Base-by-base conservation (phyloP, 1,140 invertebrate genomes). In the Holotrichia oblita region DNA sequence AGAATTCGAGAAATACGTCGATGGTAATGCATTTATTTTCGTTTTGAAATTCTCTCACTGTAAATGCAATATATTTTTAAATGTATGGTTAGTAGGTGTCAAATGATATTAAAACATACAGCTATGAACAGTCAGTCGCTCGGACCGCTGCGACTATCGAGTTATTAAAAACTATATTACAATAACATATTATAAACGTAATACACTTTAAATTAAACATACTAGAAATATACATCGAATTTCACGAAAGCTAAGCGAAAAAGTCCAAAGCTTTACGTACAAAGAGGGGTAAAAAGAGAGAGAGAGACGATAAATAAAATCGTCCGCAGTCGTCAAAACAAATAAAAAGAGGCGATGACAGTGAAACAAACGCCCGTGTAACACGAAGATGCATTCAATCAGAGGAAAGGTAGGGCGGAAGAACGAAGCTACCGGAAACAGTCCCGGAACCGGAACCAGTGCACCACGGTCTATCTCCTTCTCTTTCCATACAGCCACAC, bases 381-480 rank as follows among this genome's bases (percentile, higher is more conserved):
- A 82, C 81, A 82, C 81, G 81, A 82, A 82, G 79, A 82, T 80
- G 80, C 79, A 82, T 82, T 82, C 79, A 80, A 82, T 80, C 81
- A 82, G 81, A 20, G 78, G 61, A 79, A 73, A 72, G 81, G 81
- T 80, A 81, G 79, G 79, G 79, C 79, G 81, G 81, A 82, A 82
- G 78, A 80, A 78, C 81, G 61, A 69, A 69, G 81, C 80, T 74
- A 81, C 80, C 78, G 81, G 81, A 82, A 82, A 81, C 77, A 80
- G 73, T 73, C 81, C 80, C 61, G 81, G 80, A 82, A 81, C 75
- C 77, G 80, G 80, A 81, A 80, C 41, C 55, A 78, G 79, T 79
- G 79, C 80, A 79, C 80, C 80, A 34, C 61, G 34, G 73, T 74
- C 42, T 74, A 74, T 74, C 40, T 34, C 22, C 73, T 41, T 74